Evolutionary conservation across 2,888 invertebrate genomes (phyloP).

Genomic region (Nudaria mundana): DNA sequence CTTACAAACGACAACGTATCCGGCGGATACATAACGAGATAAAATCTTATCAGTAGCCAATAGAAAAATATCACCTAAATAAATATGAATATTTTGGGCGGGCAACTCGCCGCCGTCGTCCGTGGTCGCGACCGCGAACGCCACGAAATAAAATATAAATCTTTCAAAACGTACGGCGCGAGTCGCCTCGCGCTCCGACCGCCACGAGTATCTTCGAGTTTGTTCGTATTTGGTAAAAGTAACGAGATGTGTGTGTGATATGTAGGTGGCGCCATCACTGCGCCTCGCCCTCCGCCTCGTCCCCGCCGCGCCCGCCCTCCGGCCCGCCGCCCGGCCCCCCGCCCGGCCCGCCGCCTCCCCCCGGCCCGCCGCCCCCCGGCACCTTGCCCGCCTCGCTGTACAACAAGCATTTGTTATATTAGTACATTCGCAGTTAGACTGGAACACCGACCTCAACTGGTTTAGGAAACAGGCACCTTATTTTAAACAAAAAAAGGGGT

Average conservation of each 20-base stretch:
- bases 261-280: slow-evolving; percentile 43
- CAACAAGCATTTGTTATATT: slow-evolving; percentile 2
- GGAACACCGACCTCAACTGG: not conserved
- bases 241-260: slow-evolving; percentile 72
- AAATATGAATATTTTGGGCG: slow-evolving; percentile 73
- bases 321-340: slow-evolving; percentile 19
- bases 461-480: too few relatives aligned
- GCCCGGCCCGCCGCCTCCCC: slow-evolving; percentile 22
- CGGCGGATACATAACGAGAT: slow-evolving; percentile 70
- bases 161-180: slow-evolving; percentile 26
- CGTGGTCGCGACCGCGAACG: slow-evolving; percentile 38
- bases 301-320: slow-evolving; percentile 25
- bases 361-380: slow-evolving; percentile 23
- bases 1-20: slow-evolving; percentile 57
- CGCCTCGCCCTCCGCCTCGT: slow-evolving; percentile 17
- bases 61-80: slow-evolving; percentile 82
- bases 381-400: slow-evolving; percentile 55
- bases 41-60: slow-evolving; percentile 79
- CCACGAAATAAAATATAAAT: slow-evolving; percentile 47
- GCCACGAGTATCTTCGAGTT: slow-evolving; percentile 46
- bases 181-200: slow-evolving; percentile 18
- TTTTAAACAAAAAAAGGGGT: too few relatives aligned
- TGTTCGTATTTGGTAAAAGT: slow-evolving; percentile 70
- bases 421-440: too few relatives aligned
- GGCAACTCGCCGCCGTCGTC: slow-evolving; percentile 44